Base-by-base conservation (phyloP, 2,888 invertebrate genomes). In the Oxytorus armatus region DNA sequence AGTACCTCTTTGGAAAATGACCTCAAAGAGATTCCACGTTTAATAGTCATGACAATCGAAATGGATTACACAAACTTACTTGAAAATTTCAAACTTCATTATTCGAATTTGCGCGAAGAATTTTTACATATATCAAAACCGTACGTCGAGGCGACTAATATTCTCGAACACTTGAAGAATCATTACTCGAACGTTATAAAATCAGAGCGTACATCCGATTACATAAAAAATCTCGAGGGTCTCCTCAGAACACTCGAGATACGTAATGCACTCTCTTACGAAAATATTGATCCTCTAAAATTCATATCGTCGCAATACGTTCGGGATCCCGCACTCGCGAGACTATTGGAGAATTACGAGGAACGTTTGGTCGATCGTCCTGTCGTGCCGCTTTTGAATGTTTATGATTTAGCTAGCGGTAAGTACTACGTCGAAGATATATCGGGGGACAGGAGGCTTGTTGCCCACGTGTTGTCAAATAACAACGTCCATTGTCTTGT, bases 191-290 rank as follows among this genome's bases (percentile, higher is more conserved):
- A 69, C 25, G 18, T 61, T 0, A 88, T 90, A 36, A 70, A 86
- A 65, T 89, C 89, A 11, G 75, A 61, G 18, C 86, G 90, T 1
- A 83, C 72, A 51, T 65, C 82, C 3, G 88, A 87, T 14, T 72
- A 75, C 3, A 86, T 89, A n/a, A 84, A 81, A 2, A 76, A 85
- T 51, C 25, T 91, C 7, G 82, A 80, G 8, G 72, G 33, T 21
- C 82, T 91, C 8, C 21, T 91, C 18, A 83, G 82, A 73, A 42
- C 86, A 11, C 78, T 91, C 10, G 89, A 90, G 76, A 90, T 88
- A 75, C 85, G 89, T 8, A 83, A 85, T 25, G 21, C 76, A 11
- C 70, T 91, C 10, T 82, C 78, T 23, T 87, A 49, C 63, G 44
- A 83, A 21, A 80, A 88, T 49, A 85, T 90, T 10, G 74, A 81